Conservation (phyloP, 1,140 invertebrate genomes). For the Thereuonema tuberculata region DNA sequence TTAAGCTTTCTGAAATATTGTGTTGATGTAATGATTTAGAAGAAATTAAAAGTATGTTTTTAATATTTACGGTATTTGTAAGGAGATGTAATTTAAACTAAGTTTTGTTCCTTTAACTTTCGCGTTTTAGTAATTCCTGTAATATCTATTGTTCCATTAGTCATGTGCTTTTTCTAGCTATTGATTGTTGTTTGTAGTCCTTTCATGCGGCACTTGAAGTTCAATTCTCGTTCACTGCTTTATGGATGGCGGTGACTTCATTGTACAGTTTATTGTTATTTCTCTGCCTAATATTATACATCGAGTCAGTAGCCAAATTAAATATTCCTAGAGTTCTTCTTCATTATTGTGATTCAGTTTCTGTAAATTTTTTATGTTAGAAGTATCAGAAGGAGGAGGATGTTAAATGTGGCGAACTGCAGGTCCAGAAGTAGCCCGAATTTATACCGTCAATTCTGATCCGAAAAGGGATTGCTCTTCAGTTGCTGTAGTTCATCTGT, state of each 20-base stretch:
- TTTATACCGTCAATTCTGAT: slow-evolving; percentile 53
- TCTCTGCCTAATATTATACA: neutral
- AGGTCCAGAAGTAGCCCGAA: slow-evolving; percentile 57
- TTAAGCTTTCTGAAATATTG: too few species aligned
- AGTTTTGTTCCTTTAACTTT: too few species aligned
- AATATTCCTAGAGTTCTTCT: slow-evolving; percentile 81
- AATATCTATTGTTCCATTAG: too few species aligned
- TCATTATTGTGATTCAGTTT: slow-evolving; percentile 59
- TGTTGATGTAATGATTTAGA: too few species aligned
- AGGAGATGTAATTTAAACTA: too few species aligned
- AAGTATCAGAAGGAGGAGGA: slow-evolving; percentile 73
- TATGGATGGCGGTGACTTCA: slow-evolving; percentile 9
- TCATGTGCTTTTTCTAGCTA: too few species aligned
- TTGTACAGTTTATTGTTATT: neutral
- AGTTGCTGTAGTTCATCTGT: slow-evolving; percentile 61
- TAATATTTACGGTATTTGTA: too few species aligned
- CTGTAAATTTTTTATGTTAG: slow-evolving; percentile 75
- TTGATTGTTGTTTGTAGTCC: too few species aligned
- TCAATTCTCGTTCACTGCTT: too few species aligned
- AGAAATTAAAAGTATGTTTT: too few species aligned
- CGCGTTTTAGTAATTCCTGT: too few species aligned
- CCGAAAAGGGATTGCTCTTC: slow-evolving; percentile 49
- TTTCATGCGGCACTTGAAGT: too few species aligned
- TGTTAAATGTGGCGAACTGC: slow-evolving; percentile 84
- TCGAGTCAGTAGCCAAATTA: slow-evolving; percentile 40